Conservation (phyloP, 1,140 invertebrate genomes). For the Drosophila ambigua region DNA sequence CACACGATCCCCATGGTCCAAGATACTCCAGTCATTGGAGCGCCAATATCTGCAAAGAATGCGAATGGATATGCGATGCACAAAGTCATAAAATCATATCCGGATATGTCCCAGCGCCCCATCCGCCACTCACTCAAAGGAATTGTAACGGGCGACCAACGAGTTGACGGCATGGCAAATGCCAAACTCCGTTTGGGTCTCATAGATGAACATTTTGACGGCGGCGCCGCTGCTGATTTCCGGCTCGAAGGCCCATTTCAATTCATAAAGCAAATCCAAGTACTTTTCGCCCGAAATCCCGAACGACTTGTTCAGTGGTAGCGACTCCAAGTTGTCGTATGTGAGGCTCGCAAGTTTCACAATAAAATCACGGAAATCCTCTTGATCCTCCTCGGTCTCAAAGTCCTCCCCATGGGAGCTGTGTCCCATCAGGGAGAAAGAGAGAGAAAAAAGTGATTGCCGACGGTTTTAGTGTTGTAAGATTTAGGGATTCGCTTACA, state of each 20-base stretch:
- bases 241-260: constrained; percentile 85
- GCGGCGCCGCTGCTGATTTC: constrained; percentile 85
- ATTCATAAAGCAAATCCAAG: constrained; percentile 85
- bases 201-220: constrained; percentile 84
- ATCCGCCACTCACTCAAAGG: constrained; percentile 85
- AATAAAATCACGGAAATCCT: constrained; percentile 85
- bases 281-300: constrained; percentile 85
- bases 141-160: constrained; percentile 86
- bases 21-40: constrained; percentile 85
- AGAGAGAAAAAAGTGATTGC: background rate
- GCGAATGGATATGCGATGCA: background rate
- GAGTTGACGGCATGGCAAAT: constrained; percentile 88
- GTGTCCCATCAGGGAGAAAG: no score
- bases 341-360: constrained; percentile 85
- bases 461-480: background rate
- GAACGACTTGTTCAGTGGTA: constrained; percentile 84
- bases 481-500: constrained; percentile 69
- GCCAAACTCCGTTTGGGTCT: constrained; percentile 87
- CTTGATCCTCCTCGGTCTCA: constrained; percentile 84
- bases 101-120: constrained; percentile 1
- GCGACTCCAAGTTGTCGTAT: constrained; percentile 85
- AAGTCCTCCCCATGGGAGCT: constrained; percentile 64
- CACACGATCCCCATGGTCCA: constrained; percentile 85
- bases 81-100: constrained; percentile 17
- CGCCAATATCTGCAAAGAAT: constrained; percentile 85